Base-by-base conservation (phyloP, 2,113 vertebrate genomes). In the Hymenochirus boettgeri region DNA sequence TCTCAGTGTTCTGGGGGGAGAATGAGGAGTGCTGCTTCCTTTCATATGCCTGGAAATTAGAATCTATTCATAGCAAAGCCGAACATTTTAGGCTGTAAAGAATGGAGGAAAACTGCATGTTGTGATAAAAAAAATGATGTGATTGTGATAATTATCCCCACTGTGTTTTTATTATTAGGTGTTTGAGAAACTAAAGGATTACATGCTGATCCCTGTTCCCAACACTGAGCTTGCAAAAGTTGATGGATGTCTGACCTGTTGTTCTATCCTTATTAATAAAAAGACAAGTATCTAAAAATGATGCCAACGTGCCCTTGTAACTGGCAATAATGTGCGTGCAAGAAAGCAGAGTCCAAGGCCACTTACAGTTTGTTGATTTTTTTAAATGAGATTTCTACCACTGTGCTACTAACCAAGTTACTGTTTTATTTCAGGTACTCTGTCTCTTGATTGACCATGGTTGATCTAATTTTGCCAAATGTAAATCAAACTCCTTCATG, bases 111-210 rank as follows among this genome's bases (percentile, higher is more conserved):
- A n/a, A n/a, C n/a, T n/a, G n/a, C n/a, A n/a, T n/a, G n/a, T n/a
- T n/a, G n/a, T n/a, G n/a, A n/a, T n/a, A n/a, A n/a, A n/a, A n/a
- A n/a, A n/a, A n/a, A n/a, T n/a, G n/a, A n/a, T n/a, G n/a, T n/a
- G n/a, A 35, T 1, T 12, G 4, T 42, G 39, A 42, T 17, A 42
- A n/a, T 18, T n/a, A 6, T 5, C 39, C 27, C 2, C 17, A 27
- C 33, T 65, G 45, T 46, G 1, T 0, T 70, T 73, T 62, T 57
- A 19, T 72, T 70, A 67, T 54, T 52, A 99, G 96, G 91, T 96
- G 31, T 97, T 93, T 75, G 93, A 96, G 81, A 97, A 92, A 74
- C 83, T 99, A 80, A 97, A 96, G 85, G 93, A 98, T 82, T 78
- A 96, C 83, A 91, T 90, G 84, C 86, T 98, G 83, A 94, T 99